Evolutionary conservation across 2,888 invertebrate genomes (phyloP), one percentile per base, ranked within the genome.

Genomic region (Mactromeris polynyma): DNA sequence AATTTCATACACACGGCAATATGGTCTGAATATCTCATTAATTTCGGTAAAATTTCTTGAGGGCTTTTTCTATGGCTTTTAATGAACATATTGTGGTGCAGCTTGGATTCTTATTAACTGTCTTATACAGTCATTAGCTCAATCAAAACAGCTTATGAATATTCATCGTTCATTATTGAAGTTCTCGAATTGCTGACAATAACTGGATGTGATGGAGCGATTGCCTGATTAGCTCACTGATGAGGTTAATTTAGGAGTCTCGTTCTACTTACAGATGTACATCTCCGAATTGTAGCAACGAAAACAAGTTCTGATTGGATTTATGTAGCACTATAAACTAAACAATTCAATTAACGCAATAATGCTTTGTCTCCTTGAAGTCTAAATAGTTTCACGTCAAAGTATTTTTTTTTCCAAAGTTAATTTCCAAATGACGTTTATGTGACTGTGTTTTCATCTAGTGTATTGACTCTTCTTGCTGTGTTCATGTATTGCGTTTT

Each of bases 141-240:
- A 64, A 82, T 82, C 82, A 82, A 82, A 26, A 58, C 40, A 0
- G 36, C 40, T 40, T 40, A 82, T 82, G 69, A 82, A 82, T 82
- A 82, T 82, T 82, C 69, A 82, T 82, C 51, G 38, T 58, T 82
- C 26, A 82, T 82, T 69, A 82, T 73, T 36, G 33, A 33, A 73
- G 19, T 73, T 73, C 73, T 73, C 17, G 73, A 33, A 36, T 36
- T 33, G 73, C 36, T 33, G 31, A 21, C 17, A 21, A 73, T 33
- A 73, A 73, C 17, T 73, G 33, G 9, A 36, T 33, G 26, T 6
- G 6, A 73, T 7, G 17, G 36, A 19, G 36, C 36, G 73, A 33
- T 73, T 33, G 36, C 3, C 73, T 73, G 11, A 14, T 73, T 73
- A 36, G 0, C 21, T 33, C 11, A 33, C 17, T 73, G 73, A 73